phyloP scores from a whole-genome alignment of 92 coral and sea anemone species.

The Blastomussa wellsi region DNA sequence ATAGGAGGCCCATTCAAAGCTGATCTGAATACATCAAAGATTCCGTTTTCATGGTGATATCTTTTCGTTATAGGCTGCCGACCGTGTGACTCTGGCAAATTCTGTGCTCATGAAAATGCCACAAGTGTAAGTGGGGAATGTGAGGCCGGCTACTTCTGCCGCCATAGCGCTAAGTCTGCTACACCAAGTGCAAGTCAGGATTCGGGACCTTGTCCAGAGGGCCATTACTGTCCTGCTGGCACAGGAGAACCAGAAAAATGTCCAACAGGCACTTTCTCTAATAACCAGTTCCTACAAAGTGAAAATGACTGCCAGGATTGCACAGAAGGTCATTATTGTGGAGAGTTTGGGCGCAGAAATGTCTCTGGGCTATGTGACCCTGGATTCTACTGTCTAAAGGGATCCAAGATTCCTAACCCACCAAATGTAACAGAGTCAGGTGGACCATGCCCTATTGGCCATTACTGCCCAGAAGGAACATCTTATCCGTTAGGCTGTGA shows the following conservation, averaged over 20 bases:
- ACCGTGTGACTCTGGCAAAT: conserved; percentile 92
- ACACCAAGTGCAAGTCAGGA: conserved; percentile 83
- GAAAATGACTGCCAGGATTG: conserved; percentile 81
- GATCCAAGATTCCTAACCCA: conserved; percentile 89
- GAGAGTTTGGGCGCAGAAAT: conserved; percentile 74
- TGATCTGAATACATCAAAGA: not conserved
- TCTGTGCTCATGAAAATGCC: conserved; percentile 94
- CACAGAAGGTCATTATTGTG: conserved; percentile 90
- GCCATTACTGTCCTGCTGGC: conserved; percentile 80
- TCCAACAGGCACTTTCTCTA: conserved; percentile 92
- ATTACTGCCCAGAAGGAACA: conserved; percentile 86
- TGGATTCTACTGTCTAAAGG: conserved; percentile 91
- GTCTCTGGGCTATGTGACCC: conserved; percentile 89
- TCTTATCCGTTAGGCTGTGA: conserved; percentile 87
- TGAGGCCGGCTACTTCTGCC: conserved; percentile 90
- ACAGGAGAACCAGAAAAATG: conserved; percentile 91
- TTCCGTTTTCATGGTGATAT: not conserved
- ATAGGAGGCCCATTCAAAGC: not conserved
- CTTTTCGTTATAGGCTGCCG: conserved; percentile 70
- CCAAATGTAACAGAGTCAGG: conserved; percentile 84
- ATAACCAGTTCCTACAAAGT: conserved; percentile 66
- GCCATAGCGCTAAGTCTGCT: conserved; percentile 81
- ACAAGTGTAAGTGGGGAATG: conserved; percentile 82
- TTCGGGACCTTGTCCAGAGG: conserved; percentile 97
- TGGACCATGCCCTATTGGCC: conserved; percentile 98